Evolutionary conservation across 2,113 vertebrate species (phyloP), one percentile per base, ranked within the genome.

Genomic region (Scalopus aquaticus): DNA sequence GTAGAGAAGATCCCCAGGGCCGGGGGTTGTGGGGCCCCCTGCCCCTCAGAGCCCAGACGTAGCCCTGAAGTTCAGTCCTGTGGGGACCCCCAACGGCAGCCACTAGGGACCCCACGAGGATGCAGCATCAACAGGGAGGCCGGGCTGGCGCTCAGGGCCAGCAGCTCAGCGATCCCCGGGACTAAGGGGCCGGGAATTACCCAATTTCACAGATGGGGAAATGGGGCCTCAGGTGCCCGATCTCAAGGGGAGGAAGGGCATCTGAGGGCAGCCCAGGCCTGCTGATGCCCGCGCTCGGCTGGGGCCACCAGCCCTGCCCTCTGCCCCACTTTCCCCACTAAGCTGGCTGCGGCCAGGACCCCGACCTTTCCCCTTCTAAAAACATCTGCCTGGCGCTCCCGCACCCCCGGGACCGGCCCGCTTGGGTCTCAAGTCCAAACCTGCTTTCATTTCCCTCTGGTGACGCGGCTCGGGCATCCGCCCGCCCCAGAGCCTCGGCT

Each of bases 401-500:
- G 0, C 11, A 9, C 54, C 46, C 54, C 32, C 3, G 19, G 51
- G 42, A 32, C 32, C 54, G 7, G 44, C 37, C 35, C 1, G 58
- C 64, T 17, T 6, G 8, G 49, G 80, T 60, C 86, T 58, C 49
- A 77, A 54, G 37, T 89, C 62, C 42, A 86, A 67, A 20, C 44
- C 65, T 46, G 37, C 72, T 32, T 16, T 80, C 6, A 9, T 49
- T 46, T n/a, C 17, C 12, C 39, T 81, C 65, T 62, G n/a, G 6
- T 83, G 56, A 22, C 15, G 3, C 0, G 2, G n/a, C n/a, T n/a
- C n/a, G n/a, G n/a, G n/a, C n/a, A n/a, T n/a, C 60, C 16, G 1
- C 10, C 17, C 15, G 8, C 28, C 5, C 62, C 44, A 13, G 17
- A 24, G 15, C 62, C 37, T 20, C 3, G 51, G 28, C 37, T 58